Evolutionary conservation across 2,113 vertebrate genomes (phyloP), one percentile per base, ranked within the genome.

Genomic region (Ardeotis arabs): DNA sequence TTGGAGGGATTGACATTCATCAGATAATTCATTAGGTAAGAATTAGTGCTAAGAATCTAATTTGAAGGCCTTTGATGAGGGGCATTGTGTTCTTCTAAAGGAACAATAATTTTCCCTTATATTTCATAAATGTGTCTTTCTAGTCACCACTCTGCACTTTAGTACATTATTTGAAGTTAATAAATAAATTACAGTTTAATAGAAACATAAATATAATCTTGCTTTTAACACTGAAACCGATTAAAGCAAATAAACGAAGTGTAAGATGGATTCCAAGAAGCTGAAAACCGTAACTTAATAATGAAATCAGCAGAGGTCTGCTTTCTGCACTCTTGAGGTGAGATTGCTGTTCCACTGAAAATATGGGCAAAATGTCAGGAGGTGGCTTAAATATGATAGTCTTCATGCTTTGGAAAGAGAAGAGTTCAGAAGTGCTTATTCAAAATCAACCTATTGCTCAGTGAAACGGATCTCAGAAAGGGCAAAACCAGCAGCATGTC

Each of bases 141-240:
- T 41, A 74, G 59, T 58, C 85, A 69, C 50, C 80, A 50, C 63
- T 77, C 37, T 89, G 37, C 50, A 66, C 68, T 86, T 95, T 13
- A n/a, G 72, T 58, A 18, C 72, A 49, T 92, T 92, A 92, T 63
- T 93, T 68, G 86, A 84, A 76, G 50, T 89, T 93, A 95, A 91
- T 90, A 91, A 93, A 90, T 85, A 93, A 84, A 93, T 96, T 86
- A 63, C 33, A 86, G 56, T 7, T 3, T 74, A 92, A 93, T 70
- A 83, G 75, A 93, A 92, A 81, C 88, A 75, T 64, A 96, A 91
- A 90, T 78, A 60, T 52, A 16, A 47, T 64, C 81, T 78, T 64
- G 20, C 53, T 87, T 6, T 75, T 78, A 82, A 58, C 10, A 44
- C 33, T 74, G 88, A 67, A 92, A 68, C 33, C 5, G 3, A 86